phyloP scores from a whole-genome alignment of 2,888 invertebrate genomes.

The Sesia apiformis region DNA sequence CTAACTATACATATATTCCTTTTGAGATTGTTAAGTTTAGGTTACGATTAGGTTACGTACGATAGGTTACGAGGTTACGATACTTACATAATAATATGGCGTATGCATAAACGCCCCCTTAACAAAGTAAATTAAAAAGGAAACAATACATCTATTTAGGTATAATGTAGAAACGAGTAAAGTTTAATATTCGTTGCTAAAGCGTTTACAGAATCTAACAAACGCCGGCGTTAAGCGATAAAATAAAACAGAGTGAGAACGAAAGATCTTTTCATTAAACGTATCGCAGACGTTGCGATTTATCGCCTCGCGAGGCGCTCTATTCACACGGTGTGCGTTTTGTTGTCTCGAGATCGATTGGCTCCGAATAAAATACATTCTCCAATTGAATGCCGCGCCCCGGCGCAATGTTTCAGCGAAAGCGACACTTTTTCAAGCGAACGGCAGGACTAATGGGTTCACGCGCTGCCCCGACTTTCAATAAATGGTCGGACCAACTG shows the following conservation, averaged over 20 bases:
- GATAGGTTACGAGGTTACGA: too few species aligned
- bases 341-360: constrained; percentile 68
- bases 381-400: constrained; percentile 61
- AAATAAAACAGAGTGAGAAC: constrained; percentile 48
- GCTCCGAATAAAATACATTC: constrained; percentile 66
- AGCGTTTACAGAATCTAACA: too few species aligned
- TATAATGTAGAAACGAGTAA: too few species aligned
- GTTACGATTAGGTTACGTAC: too few species aligned
- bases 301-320: constrained; percentile 64
- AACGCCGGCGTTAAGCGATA: constrained; percentile 1
- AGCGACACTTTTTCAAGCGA: constrained; percentile 64
- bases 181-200: too few species aligned
- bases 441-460: constrained; percentile 59
- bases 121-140: too few species aligned
- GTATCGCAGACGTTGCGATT: constrained; percentile 62
- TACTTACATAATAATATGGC: too few species aligned
- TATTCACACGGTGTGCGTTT: constrained; percentile 63
- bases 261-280: constrained; percentile 66
- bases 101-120: too few species aligned
- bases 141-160: too few species aligned
- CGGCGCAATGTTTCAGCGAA: constrained; percentile 59
- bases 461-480: constrained; percentile 62
- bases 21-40: too few species aligned
- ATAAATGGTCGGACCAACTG: constrained; percentile 38
- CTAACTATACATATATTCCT: too few species aligned